Evolutionary conservation across 2,888 invertebrate species (phyloP), one percentile per base, ranked within the genome.

Genomic region (Orthosia incerta): DNA sequence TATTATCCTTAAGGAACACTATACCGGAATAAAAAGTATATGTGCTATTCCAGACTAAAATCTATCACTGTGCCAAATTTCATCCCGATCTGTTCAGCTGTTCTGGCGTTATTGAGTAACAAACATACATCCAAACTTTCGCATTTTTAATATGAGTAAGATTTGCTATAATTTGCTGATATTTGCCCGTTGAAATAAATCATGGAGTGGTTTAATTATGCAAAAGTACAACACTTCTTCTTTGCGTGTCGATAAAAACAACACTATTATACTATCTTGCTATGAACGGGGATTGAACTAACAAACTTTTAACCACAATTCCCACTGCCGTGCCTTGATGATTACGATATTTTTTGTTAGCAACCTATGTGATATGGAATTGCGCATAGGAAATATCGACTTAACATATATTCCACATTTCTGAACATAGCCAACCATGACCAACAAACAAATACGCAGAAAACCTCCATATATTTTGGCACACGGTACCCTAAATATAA

Each of bases 401-500:
- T 72, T 66, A 53, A 46, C 76, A 72, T 72, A 51, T 9, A 51
- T 57, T 76, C 16, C 18, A 62, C 57, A 53, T 77, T 72, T 72
- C 57, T 51, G 13, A 62, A 66, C 1, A 69, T 23, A 68, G 9
- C n/a, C 13, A 71, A 59, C 48, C 51, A 59, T 53, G 16, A 61
- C 23, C 39, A 59, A 55, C 26, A 70, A 79, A 63, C 74, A 75
- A 66, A 73, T 56, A 67, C 68, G 31, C 53, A 53, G 53, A 71
- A 79, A 67, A 55, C 48, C 59, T 71, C 51, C 20, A 45, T 57
- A 79, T 64, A 57, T 68, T 67, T 66, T 71, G n/a, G 26, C 60
- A 65, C 50, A 62, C 65, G 65, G 65, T 71, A 63, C 75, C 81
- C 74, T 71, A 81, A 81, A 81, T 78, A 81, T 81, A 78, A 81